Percentiles rank a stretch among this genome's conserved stretches.
Evolutionary conservation across 2,113 vertebrate species (phyloP).

Genomic region (Tragelaphus scriptus): DNA sequence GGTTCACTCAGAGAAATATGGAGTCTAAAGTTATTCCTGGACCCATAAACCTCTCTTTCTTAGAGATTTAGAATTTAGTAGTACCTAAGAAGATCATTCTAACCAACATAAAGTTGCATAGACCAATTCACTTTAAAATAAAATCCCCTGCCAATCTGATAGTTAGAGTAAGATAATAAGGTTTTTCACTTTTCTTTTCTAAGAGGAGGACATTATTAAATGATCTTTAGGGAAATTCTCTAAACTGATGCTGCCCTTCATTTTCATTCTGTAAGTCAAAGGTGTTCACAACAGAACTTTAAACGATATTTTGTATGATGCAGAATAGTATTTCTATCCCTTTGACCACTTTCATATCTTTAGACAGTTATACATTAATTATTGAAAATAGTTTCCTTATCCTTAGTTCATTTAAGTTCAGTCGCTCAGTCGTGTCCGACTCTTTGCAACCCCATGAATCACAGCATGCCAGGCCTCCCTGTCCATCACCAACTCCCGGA

Average conservation of each 20-base stretch:
- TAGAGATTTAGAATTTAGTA: not conserved
- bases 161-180: not conserved
- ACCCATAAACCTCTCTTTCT: not conserved
- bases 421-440: too few relatives aligned
- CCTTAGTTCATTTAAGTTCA: too few relatives aligned
- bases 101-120: not conserved
- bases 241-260: not conserved
- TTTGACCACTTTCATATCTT: not conserved
- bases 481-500: too few relatives aligned
- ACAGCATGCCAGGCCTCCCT: too few relatives aligned
- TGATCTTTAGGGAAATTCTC: not conserved
- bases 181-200: not conserved
- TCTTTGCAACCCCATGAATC: too few relatives aligned
- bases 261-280: not conserved
- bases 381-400: not conserved
- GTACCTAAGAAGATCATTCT: not conserved
- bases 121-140: not conserved
- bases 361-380: not conserved
- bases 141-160: not conserved
- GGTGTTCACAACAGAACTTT: not conserved
- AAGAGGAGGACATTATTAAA: not conserved
- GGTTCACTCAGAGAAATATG: not conserved
- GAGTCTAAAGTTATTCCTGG: not conserved
- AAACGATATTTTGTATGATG: rapidly evolving
- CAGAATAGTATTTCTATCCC: not conserved